A percentile compares a stretch with the other conserved stretches of the same genome.
These are phyloP conservation scores for Oscarella lobularis DNA, from an alignment of 37 sponge, comb jelly and placozoan species.

Conservation along the genomic window DNA sequence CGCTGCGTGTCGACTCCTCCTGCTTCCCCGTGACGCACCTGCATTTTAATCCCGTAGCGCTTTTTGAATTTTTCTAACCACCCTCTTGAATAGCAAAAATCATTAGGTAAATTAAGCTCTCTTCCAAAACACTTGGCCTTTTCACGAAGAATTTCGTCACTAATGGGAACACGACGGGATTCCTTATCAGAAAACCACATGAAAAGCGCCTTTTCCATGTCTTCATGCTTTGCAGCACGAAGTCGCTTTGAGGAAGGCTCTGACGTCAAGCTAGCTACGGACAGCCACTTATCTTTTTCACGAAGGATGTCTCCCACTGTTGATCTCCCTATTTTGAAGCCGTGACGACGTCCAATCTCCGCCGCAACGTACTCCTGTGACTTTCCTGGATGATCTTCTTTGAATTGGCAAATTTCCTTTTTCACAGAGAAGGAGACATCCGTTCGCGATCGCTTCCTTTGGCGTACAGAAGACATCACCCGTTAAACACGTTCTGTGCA, in stretches of 20 bases:
- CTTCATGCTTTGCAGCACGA: neutral
- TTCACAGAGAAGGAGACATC: neutral
- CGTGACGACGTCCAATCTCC: neutral
- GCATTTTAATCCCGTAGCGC: constrained; percentile 3
- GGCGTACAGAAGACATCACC: no score
- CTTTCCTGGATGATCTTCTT: neutral
- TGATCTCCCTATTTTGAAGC: neutral
- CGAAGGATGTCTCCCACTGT: neutral
- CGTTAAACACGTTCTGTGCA: no score
- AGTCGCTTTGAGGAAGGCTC: neutral
- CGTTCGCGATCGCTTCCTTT: neutral
- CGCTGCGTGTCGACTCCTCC: neutral
- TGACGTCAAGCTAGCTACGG: no score
- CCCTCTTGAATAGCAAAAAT: constrained; percentile 10
- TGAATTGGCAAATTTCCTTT: neutral
- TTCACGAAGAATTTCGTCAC: neutral
- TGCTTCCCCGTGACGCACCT: constrained; percentile 9
- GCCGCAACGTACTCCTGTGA: neutral
- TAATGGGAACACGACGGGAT: neutral
- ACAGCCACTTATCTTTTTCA: neutral
- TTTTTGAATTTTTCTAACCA: constrained; percentile 13
- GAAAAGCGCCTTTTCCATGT: neutral
- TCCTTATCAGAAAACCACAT: neutral
- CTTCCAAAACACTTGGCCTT: neutral
- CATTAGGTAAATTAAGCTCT: neutral